Evolutionary conservation across 2,797 vertebrate species (phyloP), one percentile per base, ranked within the genome.

Genomic region (Loris lydekkerianus): DNA sequence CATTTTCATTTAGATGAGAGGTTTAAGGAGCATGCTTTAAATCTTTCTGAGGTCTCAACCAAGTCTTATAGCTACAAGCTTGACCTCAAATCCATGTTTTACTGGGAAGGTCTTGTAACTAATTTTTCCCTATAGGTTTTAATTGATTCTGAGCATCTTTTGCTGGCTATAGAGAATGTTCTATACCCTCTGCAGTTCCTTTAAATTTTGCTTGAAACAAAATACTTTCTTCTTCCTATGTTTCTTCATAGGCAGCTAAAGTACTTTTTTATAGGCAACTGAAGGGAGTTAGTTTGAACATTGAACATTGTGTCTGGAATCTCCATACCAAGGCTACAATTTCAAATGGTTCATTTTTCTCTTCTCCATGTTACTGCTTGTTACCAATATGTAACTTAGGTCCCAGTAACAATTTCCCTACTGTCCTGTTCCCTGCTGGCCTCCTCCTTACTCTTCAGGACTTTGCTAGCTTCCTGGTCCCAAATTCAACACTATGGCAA

Each of bases 191-290:
- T 91, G 7, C 46, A 89, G 27, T 77, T 89, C 25, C 49, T 84
- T 60, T 70, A 81, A 93, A 85, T 93, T 88, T 92, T 93, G 29
- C 77, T 73, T 46, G 31, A 91, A 87, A 69, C 67, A 80, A 85
- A 67, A 53, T 65, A 73, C 21, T 86, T 89, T 84, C 18, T 90
- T 84, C n/a, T 90, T 94, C 56, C 86, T 92, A 23, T 83, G 40
- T 40, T 20, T 56, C n/a, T 86, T 43, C 40, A 76, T 15, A 91
- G 27, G 31, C 17, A 80, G 25, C 86, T 94, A 65, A 87, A 53
- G 49, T 53, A 53, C 40, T 23, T 56, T 43, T 86, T 43, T 34
- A 76, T 15, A 91, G 21, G 21, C 21, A 80, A 21, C 86, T 95
- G 46, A 87, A 73, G 37, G 29, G 18, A 91, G 29, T 78, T 10